Conservation (phyloP, 2,888 invertebrate genomes). For the Zaprionus lineosus region DNA sequence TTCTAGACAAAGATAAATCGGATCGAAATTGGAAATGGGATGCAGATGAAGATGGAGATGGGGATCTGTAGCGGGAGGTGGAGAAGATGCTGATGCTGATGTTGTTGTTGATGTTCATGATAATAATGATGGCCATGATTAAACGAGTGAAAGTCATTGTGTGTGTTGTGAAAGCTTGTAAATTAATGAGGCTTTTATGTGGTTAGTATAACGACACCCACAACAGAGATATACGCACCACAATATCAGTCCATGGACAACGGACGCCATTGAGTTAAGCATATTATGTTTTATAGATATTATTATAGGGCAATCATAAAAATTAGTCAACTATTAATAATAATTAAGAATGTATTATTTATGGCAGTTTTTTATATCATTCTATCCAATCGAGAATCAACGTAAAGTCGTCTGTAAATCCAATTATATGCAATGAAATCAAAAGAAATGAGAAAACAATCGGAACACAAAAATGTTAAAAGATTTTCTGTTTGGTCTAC, state of each 20-base stretch:
- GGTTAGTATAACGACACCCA: constrained; percentile 52
- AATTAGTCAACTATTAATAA: constrained; percentile 43
- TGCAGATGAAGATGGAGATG: no score
- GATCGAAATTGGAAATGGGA: no score
- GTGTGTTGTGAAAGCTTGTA: constrained; percentile 58
- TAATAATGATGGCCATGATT: constrained; percentile 32
- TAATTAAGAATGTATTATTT: constrained; percentile 19
- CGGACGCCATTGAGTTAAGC: constrained; percentile 33
- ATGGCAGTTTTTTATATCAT: no score
- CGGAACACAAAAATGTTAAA: constrained; percentile 5
- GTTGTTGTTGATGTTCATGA: constrained; percentile 3
- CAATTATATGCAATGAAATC: neutral
- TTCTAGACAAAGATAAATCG: constrained; percentile 43
- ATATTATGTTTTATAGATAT: constrained; percentile 38
- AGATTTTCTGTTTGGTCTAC: constrained; percentile 1
- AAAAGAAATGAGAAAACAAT: neutral
- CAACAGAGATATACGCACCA: constrained; percentile 28
- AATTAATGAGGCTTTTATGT: constrained; percentile 63
- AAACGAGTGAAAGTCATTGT: constrained; percentile 64
- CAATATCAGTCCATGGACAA: constrained; percentile 1
- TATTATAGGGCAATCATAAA: constrained; percentile 41
- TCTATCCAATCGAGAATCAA: no score
- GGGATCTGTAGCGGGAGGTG: neutral
- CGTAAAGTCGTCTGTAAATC: no score
- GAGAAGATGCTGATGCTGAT: constrained; percentile 7